phyloP scores from a whole-genome alignment of 2,888 invertebrate genomes.

The Urechis unicinctus region DNA sequence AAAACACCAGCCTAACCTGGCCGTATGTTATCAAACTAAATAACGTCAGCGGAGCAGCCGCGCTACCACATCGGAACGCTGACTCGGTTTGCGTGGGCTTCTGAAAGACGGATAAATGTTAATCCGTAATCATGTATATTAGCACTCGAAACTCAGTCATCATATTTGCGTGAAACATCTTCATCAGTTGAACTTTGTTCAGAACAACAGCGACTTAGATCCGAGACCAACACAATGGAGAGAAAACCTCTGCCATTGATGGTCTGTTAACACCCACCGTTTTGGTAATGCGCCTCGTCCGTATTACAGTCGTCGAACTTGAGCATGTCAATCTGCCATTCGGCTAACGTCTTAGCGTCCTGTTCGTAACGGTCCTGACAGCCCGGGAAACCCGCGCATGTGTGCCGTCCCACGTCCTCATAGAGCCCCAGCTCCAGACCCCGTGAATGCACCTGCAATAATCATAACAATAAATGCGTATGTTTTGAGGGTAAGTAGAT shows the following conservation, averaged over 20 bases:
- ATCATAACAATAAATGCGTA: background rate
- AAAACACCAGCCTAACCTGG: too few relatives aligned
- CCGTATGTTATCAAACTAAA: background rate
- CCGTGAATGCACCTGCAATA: constrained; percentile 23
- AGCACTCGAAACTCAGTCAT: too few relatives aligned
- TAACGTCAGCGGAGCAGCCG: too few relatives aligned
- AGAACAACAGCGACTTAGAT: too few relatives aligned
- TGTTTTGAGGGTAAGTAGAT: background rate
- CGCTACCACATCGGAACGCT: too few relatives aligned
- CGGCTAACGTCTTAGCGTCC: constrained; percentile 87
- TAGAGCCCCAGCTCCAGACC: constrained; percentile 96
- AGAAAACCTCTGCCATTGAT: too few relatives aligned
- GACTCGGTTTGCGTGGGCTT: too few relatives aligned
- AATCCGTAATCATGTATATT: too few relatives aligned
- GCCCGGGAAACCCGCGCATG: constrained; percentile 95
- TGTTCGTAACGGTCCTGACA: constrained; percentile 76
- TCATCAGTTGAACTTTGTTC: too few relatives aligned
- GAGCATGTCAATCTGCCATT: constrained; percentile 43
- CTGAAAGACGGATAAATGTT: too few relatives aligned
- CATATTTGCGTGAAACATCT: too few relatives aligned
- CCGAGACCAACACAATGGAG: too few relatives aligned
- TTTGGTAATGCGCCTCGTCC: background rate
- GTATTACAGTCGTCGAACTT: constrained; percentile 25
- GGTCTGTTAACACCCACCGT: background rate
- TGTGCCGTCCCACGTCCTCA: constrained; percentile 93